Conservation (phyloP, 1,140 invertebrate genomes). For the Scaptomyza pallida region DNA sequence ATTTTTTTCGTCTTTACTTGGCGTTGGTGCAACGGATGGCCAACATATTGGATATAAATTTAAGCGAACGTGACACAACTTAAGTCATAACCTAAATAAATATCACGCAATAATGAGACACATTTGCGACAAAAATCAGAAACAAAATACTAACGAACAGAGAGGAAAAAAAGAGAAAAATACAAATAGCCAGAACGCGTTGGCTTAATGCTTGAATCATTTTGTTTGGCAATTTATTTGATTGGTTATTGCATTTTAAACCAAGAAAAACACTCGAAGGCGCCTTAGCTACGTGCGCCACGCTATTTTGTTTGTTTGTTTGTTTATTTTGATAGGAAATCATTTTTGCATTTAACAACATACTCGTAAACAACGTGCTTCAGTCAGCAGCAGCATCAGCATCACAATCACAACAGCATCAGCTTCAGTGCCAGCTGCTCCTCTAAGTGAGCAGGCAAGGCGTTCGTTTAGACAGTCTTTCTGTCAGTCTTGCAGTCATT, state of each 20-base stretch:
- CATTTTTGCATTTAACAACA: conserved; percentile 82
- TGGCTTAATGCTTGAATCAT: conserved; percentile 76
- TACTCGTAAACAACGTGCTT: conserved; percentile 59
- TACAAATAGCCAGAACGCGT: conserved; percentile 45
- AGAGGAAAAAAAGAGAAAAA: conserved; percentile 20
- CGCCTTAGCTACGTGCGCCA: conserved; percentile 64
- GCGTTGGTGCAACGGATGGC: conserved; percentile 57
- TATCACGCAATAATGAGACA: conserved; percentile 81
- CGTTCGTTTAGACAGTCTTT: conserved; percentile 35
- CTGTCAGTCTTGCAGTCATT: conserved; percentile 43
- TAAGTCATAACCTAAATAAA: conserved; percentile 83
- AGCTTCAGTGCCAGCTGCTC: conserved; percentile 20
- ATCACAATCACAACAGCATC: conserved; percentile 12
- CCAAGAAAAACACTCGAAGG: conserved; percentile 48
- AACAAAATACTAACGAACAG: conserved; percentile 38
- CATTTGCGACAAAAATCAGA: conserved; percentile 74
- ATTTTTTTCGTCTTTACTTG: too few species aligned
- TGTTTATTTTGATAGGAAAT: conserved; percentile 78
- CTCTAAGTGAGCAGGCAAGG: conserved; percentile 44
- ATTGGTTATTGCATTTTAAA: conserved; percentile 83
- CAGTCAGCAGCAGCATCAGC: conserved; percentile 6
- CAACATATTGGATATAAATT: conserved; percentile 82
- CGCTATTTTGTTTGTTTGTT: conserved; percentile 55
- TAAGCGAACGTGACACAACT: conserved; percentile 77
- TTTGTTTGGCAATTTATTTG: conserved; percentile 81